Percentiles rank a stretch among this genome's conserved stretches.
phyloP scores from a whole-genome alignment of 2,113 vertebrate genomes.

The Lampris incognitus region DNA sequence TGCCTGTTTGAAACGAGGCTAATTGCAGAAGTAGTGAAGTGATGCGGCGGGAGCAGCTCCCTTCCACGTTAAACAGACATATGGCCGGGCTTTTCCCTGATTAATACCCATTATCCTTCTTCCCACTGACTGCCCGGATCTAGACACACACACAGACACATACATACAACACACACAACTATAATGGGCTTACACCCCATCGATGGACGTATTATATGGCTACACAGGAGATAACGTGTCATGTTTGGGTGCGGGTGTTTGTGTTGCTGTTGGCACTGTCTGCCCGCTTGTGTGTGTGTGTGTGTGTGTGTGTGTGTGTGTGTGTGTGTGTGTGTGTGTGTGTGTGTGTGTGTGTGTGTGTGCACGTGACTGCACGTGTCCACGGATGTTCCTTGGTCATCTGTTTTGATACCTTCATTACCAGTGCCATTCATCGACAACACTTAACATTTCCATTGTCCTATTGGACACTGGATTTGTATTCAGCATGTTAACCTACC shows the following conservation, averaged over 20 bases:
- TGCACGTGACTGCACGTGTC: conserved; percentile 1
- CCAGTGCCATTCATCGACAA: conserved; percentile 36
- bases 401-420: conserved; percentile 55
- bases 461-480: conserved; percentile 55
- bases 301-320: conserved; percentile 1
- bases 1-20: conserved; percentile 48
- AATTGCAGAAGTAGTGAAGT: conserved; percentile 62
- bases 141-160: conserved; percentile 49
- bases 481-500: conserved; percentile 72
- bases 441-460: conserved; percentile 58
- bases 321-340: background rate
- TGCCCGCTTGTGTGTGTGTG: background rate
- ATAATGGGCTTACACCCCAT: conserved; percentile 71
- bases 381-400: conserved; percentile 30
- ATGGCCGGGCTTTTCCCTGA: conserved; percentile 76
- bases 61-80: conserved; percentile 69
- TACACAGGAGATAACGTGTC: conserved; percentile 42
- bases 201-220: conserved; percentile 46
- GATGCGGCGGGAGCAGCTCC: conserved; percentile 37
- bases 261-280: background rate
- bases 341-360: background rate
- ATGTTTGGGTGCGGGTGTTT: conserved; percentile 29
- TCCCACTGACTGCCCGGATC: conserved; percentile 51
- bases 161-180: conserved; percentile 38
- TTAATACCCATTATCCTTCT: conserved; percentile 76